Conservation (phyloP, 2,888 invertebrate genomes). For the Hypolimnas misippus region DNA sequence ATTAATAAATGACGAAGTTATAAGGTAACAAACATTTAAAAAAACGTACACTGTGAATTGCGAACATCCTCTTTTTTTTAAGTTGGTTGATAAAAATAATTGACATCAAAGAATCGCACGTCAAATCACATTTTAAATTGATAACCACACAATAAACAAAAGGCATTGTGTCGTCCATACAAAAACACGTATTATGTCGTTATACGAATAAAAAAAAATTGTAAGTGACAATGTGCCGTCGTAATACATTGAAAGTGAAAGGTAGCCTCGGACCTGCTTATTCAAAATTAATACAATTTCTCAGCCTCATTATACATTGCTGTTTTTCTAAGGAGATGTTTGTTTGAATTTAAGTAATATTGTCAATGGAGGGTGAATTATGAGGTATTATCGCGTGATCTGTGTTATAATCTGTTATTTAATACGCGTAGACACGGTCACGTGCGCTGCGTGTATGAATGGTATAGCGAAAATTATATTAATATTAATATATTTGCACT, state of each 20-base stretch:
- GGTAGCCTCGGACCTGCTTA: conserved; percentile 19
- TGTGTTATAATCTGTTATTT: neutral
- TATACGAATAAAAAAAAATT: conserved; percentile 4
- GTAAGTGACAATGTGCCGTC: conserved; percentile 23
- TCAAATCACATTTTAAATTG: neutral
- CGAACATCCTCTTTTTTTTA: too few relatives aligned
- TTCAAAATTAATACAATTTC: conserved; percentile 3
- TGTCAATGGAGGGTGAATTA: conserved; percentile 16
- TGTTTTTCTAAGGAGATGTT: neutral
- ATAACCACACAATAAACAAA: conserved; percentile 19
- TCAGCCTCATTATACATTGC: conserved; percentile 17
- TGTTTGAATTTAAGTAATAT: neutral
- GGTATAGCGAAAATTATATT: conserved; percentile 7
- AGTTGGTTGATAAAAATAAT: too few relatives aligned
- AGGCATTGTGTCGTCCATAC: conserved; percentile 19
- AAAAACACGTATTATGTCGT: conserved; percentile 22
- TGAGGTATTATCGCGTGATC: conserved; percentile 4
- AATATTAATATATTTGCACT: conserved; percentile 4
- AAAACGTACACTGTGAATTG: too few relatives aligned
- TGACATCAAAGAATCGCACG: neutral
- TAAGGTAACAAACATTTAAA: too few relatives aligned
- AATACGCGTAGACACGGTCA: conserved; percentile 2
- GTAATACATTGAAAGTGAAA: conserved; percentile 31
- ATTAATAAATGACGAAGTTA: too few relatives aligned
- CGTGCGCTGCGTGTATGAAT: conserved; percentile 13